Base-by-base conservation (phyloP, 2,888 invertebrate species). In the Sphaeridia pumilis region DNA sequence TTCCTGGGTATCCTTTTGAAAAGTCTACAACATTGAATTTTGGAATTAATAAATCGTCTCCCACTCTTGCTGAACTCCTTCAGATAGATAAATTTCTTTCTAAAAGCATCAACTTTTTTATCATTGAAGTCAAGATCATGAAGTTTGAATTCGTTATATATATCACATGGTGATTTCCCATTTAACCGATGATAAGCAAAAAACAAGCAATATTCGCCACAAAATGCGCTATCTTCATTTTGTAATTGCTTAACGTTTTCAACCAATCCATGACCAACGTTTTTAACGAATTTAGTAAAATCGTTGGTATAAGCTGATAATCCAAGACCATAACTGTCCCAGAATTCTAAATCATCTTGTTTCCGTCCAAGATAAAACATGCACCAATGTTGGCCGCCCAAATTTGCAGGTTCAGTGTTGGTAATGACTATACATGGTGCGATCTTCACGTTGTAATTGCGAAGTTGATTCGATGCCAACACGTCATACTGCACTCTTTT, bases 371-470 rank as follows among this genome's bases (percentile, higher is more conserved):
- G 47, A 43, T 22, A 54, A 5, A 58, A 25, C 2, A 20, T 38
- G 1, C 47, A 1, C 58, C 58, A 58, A 35, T 58, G 58, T 4
- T 49, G 27, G 5, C 58, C 58, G 3, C 3, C 1, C 14, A 46
- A 12, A 3, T 14, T 3, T 5, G 24, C 36, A 2, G 14, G 26
- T 14, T 58, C 27, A 26, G 36, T 43, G 25, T 55, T 58, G n/a
- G 51, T 51, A 36, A 51, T 45, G 24, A 47, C 3, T 22, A 26
- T 38, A 24, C 49, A 22, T 17, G 55, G 58, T 36, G 20, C 50
- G 17, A 31, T 42, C 14, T 35, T 26, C 14, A 54, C 27, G 21
- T 49, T 44, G 12, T 50, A 3, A 20, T 50, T 20, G 1, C 21
- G 21, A 20, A 58, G 38, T 17, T 42, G 22, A 43, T 58, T 34